Evolutionary conservation across 2,113 vertebrate genomes (phyloP).

Genomic region (Pollachius pollachius): DNA sequence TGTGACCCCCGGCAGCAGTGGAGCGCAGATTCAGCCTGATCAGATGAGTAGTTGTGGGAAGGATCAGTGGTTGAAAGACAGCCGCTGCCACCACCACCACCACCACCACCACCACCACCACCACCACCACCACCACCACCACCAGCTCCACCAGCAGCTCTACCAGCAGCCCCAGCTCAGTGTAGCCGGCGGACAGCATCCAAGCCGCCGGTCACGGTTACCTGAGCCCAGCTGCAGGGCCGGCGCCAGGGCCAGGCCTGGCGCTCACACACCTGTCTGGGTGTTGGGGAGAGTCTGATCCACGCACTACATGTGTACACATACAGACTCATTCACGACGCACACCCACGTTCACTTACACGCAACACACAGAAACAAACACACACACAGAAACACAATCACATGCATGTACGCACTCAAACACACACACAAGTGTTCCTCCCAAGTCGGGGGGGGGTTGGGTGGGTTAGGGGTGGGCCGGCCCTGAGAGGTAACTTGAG

Average conservation of each 20-base stretch:
- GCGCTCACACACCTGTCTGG: slow-evolving; percentile 45
- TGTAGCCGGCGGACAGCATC: slow-evolving; percentile 29
- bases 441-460: no score
- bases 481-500: slow-evolving; percentile 57
- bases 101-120: no score
- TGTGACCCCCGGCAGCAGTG: slow-evolving; percentile 74
- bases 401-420: no score
- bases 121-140: no score
- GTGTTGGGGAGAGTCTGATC: neutral
- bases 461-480: neutral
- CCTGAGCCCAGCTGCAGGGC: slow-evolving; percentile 54
- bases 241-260: slow-evolving; percentile 30
- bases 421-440: neutral
- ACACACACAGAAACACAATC: slow-evolving; percentile 22
- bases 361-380: slow-evolving; percentile 6
- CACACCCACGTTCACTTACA: neutral
- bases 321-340: neutral
- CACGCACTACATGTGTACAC: slow-evolving; percentile 12
- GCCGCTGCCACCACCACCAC: slow-evolving; percentile 48
- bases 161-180: slow-evolving; percentile 79
- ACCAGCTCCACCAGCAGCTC: slow-evolving; percentile 11
- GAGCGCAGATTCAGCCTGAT: slow-evolving; percentile 73
- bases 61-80: slow-evolving; percentile 84
- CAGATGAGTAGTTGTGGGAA: slow-evolving; percentile 79
- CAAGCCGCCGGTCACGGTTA: slow-evolving; percentile 39